Evolutionary conservation across 2,113 vertebrate genomes (phyloP).

Genomic region (Oncorhynchus gorbuscha): DNA sequence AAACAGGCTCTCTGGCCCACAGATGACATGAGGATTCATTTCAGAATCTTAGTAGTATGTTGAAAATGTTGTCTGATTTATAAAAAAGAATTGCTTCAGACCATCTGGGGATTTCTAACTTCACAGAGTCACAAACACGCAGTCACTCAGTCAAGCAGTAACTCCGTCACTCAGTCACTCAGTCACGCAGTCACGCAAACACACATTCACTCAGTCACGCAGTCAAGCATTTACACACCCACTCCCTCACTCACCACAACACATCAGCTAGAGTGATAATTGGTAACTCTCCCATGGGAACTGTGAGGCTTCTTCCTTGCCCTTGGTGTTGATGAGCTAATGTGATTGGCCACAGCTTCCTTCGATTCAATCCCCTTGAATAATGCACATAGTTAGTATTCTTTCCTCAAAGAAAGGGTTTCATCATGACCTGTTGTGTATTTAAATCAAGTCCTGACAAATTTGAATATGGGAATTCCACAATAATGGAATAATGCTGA

Average conservation of each 20-base stretch:
- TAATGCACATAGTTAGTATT: slow-evolving; percentile 56
- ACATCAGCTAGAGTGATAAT: slow-evolving; percentile 52
- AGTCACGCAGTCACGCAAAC: neutral
- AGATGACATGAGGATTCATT: too few relatives aligned
- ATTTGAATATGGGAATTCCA: too few relatives aligned
- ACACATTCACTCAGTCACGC: neutral
- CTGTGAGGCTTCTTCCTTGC: slow-evolving; percentile 46
- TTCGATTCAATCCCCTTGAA: slow-evolving; percentile 35
- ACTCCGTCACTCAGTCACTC: neutral
- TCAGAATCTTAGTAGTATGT: too few relatives aligned
- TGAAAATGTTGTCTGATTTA: too few relatives aligned
- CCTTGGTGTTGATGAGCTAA: slow-evolving; percentile 56
- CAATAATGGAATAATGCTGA: too few relatives aligned
- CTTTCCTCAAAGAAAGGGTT: neutral
- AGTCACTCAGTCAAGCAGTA: neutral
- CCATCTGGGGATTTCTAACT: too few relatives aligned
- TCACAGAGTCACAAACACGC: too few relatives aligned
- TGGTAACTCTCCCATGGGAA: slow-evolving; percentile 56
- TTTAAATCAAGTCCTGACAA: too few relatives aligned
- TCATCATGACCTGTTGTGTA: slow-evolving; percentile 39
- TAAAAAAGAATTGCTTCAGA: too few relatives aligned
- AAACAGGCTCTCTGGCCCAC: too few relatives aligned
- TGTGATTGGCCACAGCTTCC: slow-evolving; percentile 54
- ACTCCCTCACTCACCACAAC: slow-evolving; percentile 11
- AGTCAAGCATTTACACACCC: neutral